Evolutionary conservation across 2,113 vertebrate species (phyloP).

Genomic region (Leucopsar rothschildi): DNA sequence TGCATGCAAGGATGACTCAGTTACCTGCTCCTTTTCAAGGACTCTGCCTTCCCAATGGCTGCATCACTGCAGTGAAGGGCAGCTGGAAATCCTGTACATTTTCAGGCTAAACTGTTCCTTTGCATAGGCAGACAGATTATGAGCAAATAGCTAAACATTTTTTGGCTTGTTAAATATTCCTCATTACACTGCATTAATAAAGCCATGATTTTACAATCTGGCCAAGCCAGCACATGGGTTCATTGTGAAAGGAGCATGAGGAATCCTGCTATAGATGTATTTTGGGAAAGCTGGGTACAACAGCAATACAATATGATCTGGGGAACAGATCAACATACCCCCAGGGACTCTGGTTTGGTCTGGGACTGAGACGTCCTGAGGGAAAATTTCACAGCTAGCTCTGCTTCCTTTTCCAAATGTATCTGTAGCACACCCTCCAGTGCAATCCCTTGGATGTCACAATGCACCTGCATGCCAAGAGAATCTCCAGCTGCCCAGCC

Average conservation of each 20-base stretch:
- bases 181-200: background rate
- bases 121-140: background rate
- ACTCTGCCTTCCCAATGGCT: background rate
- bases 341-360: background rate
- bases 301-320: background rate
- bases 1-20: background rate
- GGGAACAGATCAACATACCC: background rate
- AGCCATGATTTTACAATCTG: background rate
- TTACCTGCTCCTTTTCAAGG: background rate
- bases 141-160: background rate
- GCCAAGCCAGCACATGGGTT: background rate
- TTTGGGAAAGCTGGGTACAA: background rate
- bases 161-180: background rate
- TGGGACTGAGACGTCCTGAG: background rate
- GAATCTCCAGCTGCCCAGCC: background rate
- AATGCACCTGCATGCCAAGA: background rate
- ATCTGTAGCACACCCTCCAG: background rate
- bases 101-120: background rate
- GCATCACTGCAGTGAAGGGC: background rate
- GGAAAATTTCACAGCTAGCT: constrained; percentile 22
- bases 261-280: background rate
- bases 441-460: background rate
- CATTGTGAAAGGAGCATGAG: background rate
- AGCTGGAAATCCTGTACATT: background rate
- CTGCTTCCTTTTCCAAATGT: background rate